phyloP scores from a whole-genome alignment of 2,888 invertebrate genomes.

The Drosophila algonquin region DNA sequence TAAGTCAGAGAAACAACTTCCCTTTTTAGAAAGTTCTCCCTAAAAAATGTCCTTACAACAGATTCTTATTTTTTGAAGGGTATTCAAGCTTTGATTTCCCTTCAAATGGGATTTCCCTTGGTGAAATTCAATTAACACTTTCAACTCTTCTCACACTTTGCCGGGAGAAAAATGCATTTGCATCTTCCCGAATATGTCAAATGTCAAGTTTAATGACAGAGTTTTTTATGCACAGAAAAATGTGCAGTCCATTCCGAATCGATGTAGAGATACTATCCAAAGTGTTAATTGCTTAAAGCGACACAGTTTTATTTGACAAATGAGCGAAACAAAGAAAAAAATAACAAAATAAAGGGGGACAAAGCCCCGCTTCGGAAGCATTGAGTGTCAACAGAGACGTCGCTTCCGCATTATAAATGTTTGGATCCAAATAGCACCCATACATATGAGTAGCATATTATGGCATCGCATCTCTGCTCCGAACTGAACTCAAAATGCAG shows the following conservation, averaged over 20 bases:
- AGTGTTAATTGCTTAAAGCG: constrained; percentile 52
- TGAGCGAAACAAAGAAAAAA: constrained; percentile 11
- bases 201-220: constrained; percentile 22
- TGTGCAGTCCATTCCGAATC: neutral
- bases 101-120: neutral
- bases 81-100: neutral
- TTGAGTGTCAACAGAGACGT: constrained; percentile 16
- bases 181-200: constrained; percentile 28
- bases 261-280: constrained; percentile 1
- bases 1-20: neutral
- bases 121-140: constrained; percentile 8
- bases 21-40: neutral
- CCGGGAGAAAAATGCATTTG: constrained; percentile 11
- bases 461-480: neutral
- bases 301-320: constrained; percentile 57
- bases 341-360: constrained; percentile 2
- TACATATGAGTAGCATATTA: no score
- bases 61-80: neutral
- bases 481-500: constrained; percentile 54
- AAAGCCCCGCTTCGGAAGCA: constrained; percentile 7
- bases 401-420: constrained; percentile 63
- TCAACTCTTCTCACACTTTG: constrained; percentile 17
- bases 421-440: neutral
- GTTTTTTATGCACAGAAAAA: no score
- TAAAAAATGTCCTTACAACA: no score